Evolutionary conservation across 1,140 invertebrate genomes (phyloP).

Genomic region (Aphelinus atriplicis): DNA sequence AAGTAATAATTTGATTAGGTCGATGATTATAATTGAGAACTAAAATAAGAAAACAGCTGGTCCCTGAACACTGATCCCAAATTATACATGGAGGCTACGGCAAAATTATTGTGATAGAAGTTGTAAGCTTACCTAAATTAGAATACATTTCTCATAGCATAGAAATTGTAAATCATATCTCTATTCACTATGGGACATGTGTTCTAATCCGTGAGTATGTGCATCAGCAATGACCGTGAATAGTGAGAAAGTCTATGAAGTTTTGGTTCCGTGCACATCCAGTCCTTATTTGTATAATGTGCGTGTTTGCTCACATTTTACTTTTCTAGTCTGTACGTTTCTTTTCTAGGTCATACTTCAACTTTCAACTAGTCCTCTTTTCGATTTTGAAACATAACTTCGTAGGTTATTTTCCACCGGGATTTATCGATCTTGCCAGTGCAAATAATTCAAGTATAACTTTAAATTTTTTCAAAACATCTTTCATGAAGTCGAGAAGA

Average conservation of each 20-base stretch:
- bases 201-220: conserved; percentile 21
- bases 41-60: too few relatives aligned
- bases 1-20: too few relatives aligned
- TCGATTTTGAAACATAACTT: too few relatives aligned
- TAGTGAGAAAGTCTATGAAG: conserved; percentile 60
- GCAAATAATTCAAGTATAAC: background rate
- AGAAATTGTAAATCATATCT: conserved; percentile 2
- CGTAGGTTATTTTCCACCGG: too few relatives aligned
- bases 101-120: too few relatives aligned
- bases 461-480: background rate
- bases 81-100: too few relatives aligned
- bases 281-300: conserved; percentile 57
- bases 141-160: background rate
- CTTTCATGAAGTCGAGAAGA: background rate
- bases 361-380: conserved; percentile 22
- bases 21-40: too few relatives aligned
- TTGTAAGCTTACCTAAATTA: background rate
- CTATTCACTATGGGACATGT: background rate
- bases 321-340: conserved; percentile 59
- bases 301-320: conserved; percentile 56
- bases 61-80: too few relatives aligned
- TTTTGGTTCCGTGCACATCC: conserved; percentile 64
- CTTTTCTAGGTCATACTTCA: conserved; percentile 57
- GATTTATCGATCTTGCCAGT: too few relatives aligned
- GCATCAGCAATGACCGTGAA: conserved; percentile 42